Percentiles rank a stretch among this genome's conserved stretches.
These are phyloP conservation scores for Pituophis catenifer DNA, from an alignment of 2,113 vertebrate genomes.

Conservation along the genomic window DNA sequence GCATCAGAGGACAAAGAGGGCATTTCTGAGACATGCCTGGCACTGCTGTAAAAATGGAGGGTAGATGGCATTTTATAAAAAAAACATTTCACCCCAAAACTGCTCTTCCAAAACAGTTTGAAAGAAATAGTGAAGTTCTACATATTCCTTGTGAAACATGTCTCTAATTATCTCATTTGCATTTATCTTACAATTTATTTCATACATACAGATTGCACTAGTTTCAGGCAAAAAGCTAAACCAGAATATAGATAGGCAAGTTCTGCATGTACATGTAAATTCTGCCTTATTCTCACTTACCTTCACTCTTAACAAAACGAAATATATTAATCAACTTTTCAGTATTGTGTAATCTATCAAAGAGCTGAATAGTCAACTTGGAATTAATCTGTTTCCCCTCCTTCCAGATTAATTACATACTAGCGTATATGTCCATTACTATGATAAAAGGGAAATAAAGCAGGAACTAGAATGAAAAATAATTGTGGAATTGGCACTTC, in stretches of 20 bases:
- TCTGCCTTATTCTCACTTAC: neutral
- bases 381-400: neutral
- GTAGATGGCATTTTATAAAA: neutral
- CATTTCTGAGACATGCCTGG: neutral
- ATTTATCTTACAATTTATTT: neutral
- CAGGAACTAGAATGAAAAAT: neutral
- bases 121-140: neutral
- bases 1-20: neutral
- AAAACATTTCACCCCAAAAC: neutral
- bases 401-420: neutral
- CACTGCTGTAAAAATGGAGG: neutral
- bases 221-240: neutral
- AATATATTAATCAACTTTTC: neutral
- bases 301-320: neutral
- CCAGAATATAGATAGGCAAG: neutral
- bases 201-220: neutral
- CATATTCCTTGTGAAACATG: neutral
- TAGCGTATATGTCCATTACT: neutral
- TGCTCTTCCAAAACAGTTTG: neutral
- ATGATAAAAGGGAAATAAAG: slow-evolving; percentile 8
- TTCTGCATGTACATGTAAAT: neutral
- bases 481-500: slow-evolving; percentile 3
- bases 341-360: neutral
- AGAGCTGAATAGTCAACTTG: neutral
- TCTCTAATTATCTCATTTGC: neutral